Evolutionary conservation across 1,140 invertebrate species (phyloP), one percentile per base, ranked within the genome.

Genomic region (Aculops lycopersici): DNA sequence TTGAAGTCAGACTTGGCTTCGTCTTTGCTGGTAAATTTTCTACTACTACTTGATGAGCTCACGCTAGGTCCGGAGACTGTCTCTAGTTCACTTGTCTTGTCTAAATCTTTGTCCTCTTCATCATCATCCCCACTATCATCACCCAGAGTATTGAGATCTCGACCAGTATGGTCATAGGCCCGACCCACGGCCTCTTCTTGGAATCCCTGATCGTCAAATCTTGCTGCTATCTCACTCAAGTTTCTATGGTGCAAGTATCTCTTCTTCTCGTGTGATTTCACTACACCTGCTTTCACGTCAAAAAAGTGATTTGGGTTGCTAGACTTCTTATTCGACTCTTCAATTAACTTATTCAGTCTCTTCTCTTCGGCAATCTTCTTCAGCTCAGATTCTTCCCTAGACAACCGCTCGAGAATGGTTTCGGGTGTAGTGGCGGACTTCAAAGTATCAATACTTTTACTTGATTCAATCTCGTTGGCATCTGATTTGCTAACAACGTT

Each of bases 191-290:
- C n/a, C n/a, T 31, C 24, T 31, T 8, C n/a, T n/a, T 31, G 8
- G 24, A 31, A 31, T 8, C 24, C 24, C 8, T n/a, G 8, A 31
- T 31, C 24, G n/a, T 31, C 24, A 31, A 31, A 31, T 8, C 8
- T 8, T 8, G 8, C 24, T 8, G 8, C 24, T n/a, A n/a, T n/a
- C 8, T n/a, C n/a, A 31, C 8, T 8, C n/a, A n/a, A 8, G 49
- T 52, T 31, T 31, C n/a, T 31, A 31, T 31, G n/a, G n/a, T n/a
- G 8, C 24, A 31, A n/a, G 49, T 54, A 59, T 3, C 38, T 43
- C 31, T 57, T 54, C 35, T 58, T 55, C 43, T 43, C 38, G 36
- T 31, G 24, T 8, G 24, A n/a, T n/a, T 31, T 31, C n/a, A n/a
- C 24, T 31, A 31, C 24, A 31, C 24, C 24, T n/a, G 8, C n/a